A percentile compares a stretch with the other conserved stretches of the same genome.
Conservation (phyloP, 2,113 vertebrate genomes). For the Nesogale talazaci region DNA sequence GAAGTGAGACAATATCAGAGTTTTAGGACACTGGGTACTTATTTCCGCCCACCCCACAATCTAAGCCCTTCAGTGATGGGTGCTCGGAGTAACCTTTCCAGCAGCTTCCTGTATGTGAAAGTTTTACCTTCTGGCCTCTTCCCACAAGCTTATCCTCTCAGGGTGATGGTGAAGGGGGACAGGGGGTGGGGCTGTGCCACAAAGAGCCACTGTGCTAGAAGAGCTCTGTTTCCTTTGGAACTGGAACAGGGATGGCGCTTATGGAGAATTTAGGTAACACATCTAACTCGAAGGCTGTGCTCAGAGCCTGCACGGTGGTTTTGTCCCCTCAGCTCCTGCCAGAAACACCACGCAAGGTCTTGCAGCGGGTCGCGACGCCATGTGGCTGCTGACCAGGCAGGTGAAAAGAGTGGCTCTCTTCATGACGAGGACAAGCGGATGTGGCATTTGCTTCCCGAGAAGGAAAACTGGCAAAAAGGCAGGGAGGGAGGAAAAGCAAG, state of each 20-base stretch:
- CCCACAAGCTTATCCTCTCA: not conserved
- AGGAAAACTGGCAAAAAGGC: constrained; percentile 20
- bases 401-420: not conserved
- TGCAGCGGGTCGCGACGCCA: not conserved
- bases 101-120: not conserved
- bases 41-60: not conserved
- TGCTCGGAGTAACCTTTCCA: not conserved
- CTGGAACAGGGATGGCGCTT: not conserved
- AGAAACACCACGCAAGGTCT: constrained; percentile 16
- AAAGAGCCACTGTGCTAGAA: not conserved
- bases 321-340: not conserved
- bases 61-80: not conserved
- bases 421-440: not conserved
- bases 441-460: not conserved
- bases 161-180: not conserved
- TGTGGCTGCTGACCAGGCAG: not conserved
- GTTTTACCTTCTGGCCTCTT: not conserved
- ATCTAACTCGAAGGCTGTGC: constrained; percentile 11
- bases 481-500: constrained; percentile 19
- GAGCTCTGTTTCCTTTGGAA: not conserved
- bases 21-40: not conserved
- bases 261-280: not conserved
- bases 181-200: too few relatives aligned
- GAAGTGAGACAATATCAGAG: not conserved
- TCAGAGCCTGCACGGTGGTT: not conserved